phyloP scores from a whole-genome alignment of 1,140 invertebrate species.

The Pseudomyrmex cubaensis region DNA sequence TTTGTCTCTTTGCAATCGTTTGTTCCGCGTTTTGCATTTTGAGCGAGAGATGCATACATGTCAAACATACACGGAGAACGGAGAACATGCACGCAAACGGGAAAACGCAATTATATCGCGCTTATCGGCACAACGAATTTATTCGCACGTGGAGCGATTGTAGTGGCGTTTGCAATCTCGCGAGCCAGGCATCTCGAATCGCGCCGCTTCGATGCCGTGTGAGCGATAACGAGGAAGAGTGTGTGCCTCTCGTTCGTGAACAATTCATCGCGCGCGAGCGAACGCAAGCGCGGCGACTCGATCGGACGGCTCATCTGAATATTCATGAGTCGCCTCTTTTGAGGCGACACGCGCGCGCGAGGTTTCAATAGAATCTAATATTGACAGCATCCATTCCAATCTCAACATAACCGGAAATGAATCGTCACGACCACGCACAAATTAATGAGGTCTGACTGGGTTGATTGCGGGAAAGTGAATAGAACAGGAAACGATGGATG shows the following conservation, averaged over 20 bases:
- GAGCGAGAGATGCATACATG: constrained; percentile 12
- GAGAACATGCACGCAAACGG: background rate
- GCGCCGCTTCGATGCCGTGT: background rate
- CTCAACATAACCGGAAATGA: constrained; percentile 38
- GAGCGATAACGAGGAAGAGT: constrained; percentile 39
- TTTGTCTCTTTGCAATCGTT: background rate
- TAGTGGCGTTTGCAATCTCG: constrained; percentile 14
- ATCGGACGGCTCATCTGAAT: constrained; percentile 32
- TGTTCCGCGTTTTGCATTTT: background rate
- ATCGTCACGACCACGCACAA: constrained; percentile 3
- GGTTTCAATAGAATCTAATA: constrained; percentile 28
- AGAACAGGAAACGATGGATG: constrained; percentile 4
- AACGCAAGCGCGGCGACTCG: constrained; percentile 14
- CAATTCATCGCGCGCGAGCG: background rate
- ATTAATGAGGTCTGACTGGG: constrained; percentile 28
- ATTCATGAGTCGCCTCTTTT: constrained; percentile 49
- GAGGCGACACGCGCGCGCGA: background rate
- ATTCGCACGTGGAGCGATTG: constrained; percentile 40
- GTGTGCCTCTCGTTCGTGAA: background rate
- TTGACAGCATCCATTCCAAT: constrained; percentile 41
- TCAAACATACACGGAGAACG: background rate
- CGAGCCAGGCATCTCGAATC: constrained; percentile 20
- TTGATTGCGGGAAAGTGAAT: constrained; percentile 13
- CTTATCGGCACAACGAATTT: constrained; percentile 48
- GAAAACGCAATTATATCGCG: constrained; percentile 28